Evolutionary conservation across 2,113 vertebrate species (phyloP).

Genomic region (Istiophorus platypterus): DNA sequence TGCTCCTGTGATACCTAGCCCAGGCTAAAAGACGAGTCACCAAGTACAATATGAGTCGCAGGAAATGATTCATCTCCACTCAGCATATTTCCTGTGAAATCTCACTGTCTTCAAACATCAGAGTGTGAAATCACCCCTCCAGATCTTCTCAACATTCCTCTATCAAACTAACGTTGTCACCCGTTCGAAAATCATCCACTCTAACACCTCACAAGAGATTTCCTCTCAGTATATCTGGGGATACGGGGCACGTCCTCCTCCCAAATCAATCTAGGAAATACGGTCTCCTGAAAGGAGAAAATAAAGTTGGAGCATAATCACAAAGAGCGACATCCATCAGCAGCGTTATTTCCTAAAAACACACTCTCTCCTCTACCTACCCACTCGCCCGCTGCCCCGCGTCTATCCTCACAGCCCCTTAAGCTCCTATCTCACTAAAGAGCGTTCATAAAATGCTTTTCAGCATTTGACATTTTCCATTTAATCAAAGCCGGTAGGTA

Average conservation of each 20-base stretch:
- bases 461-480: slow-evolving; percentile 81
- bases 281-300: slow-evolving; percentile 53
- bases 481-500: slow-evolving; percentile 76
- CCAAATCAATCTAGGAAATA: slow-evolving; percentile 28
- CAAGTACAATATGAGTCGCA: background rate
- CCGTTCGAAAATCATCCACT: slow-evolving; percentile 33
- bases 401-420: slow-evolving; percentile 44
- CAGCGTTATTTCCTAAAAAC: slow-evolving; percentile 60
- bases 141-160: slow-evolving; percentile 35
- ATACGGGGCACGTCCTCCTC: background rate
- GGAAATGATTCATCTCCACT: slow-evolving; percentile 14
- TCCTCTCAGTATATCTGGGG: slow-evolving; percentile 12
- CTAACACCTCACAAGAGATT: slow-evolving; percentile 23
- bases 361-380: background rate
- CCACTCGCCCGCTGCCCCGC: background rate
- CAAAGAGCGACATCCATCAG: slow-evolving; percentile 60
- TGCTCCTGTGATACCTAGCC: background rate
- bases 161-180: slow-evolving; percentile 53
- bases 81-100: slow-evolving; percentile 20
- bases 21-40: slow-evolving; percentile 5
- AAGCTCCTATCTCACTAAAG: slow-evolving; percentile 64
- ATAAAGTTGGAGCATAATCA: slow-evolving; percentile 46
- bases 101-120: slow-evolving; percentile 34
- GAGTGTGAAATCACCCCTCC: slow-evolving; percentile 19
- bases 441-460: slow-evolving; percentile 77